Conservation (phyloP, 2,888 invertebrate genomes). For the Sphecodes monilicornis region DNA sequence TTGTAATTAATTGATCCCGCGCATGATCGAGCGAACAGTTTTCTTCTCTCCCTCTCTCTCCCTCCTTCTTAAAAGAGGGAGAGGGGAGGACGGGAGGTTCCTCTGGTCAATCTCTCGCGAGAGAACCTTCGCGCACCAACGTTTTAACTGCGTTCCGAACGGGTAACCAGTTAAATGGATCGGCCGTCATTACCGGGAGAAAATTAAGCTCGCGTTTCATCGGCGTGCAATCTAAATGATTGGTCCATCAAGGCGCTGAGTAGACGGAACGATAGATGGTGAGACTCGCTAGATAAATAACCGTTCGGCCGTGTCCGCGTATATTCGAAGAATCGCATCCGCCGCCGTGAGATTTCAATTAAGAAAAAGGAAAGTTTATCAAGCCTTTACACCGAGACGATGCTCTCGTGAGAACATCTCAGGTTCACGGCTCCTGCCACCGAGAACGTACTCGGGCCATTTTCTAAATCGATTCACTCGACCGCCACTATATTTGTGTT, state of each 20-base stretch:
- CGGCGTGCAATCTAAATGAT: constrained; percentile 59
- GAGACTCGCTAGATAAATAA: constrained; percentile 20
- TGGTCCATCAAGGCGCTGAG: constrained; percentile 40
- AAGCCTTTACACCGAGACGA: not conserved
- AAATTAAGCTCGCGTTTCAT: constrained; percentile 53
- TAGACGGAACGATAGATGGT: constrained; percentile 16
- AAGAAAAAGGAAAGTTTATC: constrained; percentile 12
- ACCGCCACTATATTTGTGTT: too few species aligned
- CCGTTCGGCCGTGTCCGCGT: not conserved
- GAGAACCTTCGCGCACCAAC: not conserved
- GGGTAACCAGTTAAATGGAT: constrained; percentile 41
- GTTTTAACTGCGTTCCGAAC: constrained; percentile 21
- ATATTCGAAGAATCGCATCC: not conserved
- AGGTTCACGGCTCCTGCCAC: not conserved
- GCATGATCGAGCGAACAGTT: constrained; percentile 45
- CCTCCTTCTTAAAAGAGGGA: not conserved
- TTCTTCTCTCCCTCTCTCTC: not conserved
- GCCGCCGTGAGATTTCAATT: constrained; percentile 15
- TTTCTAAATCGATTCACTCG: not conserved
- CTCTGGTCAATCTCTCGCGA: constrained; percentile 23
- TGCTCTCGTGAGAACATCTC: not conserved
- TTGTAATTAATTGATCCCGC: constrained; percentile 64
- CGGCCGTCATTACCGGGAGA: constrained; percentile 37
- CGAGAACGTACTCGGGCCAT: not conserved
- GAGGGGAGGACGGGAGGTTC: not conserved